Percentiles rank a stretch among this genome's conserved stretches.
Conservation (phyloP, 2,113 vertebrate species). For the Beaufortia kweichowensis region DNA sequence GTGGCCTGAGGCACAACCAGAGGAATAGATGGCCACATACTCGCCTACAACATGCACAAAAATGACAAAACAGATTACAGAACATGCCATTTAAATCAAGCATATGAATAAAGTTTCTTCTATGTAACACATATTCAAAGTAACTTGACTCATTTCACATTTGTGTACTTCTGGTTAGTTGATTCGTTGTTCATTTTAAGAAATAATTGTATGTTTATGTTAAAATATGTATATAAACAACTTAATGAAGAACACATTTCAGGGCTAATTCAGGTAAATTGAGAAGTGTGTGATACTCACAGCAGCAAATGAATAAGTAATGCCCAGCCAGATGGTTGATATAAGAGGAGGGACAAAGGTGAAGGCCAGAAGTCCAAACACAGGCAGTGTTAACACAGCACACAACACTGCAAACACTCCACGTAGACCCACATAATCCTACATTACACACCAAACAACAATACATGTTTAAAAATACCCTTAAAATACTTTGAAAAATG, state of each 20-base stretch:
- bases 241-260: too few species aligned
- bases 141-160: too few species aligned
- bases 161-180: too few species aligned
- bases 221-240: too few species aligned
- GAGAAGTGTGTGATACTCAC: slow-evolving; percentile 67
- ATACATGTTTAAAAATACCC: background rate
- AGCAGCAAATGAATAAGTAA: slow-evolving; percentile 82
- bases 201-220: too few species aligned
- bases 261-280: too few species aligned
- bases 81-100: background rate
- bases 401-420: slow-evolving; percentile 72
- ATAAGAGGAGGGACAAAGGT: slow-evolving; percentile 76
- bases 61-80: background rate
- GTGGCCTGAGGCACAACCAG: slow-evolving; percentile 81
- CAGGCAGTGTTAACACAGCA: slow-evolving; percentile 75
- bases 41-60: slow-evolving; percentile 63
- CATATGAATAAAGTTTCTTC: background rate
- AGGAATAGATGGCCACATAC: slow-evolving; percentile 83
- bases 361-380: slow-evolving; percentile 80
- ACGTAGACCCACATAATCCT: slow-evolving; percentile 77
- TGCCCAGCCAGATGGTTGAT: slow-evolving; percentile 76
- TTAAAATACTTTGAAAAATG: background rate
- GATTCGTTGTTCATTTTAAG: too few species aligned
- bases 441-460: slow-evolving; percentile 17
- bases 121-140: too few species aligned